Base-by-base conservation (phyloP, 2,888 invertebrate genomes). In the Protodeltote pygarga region DNA sequence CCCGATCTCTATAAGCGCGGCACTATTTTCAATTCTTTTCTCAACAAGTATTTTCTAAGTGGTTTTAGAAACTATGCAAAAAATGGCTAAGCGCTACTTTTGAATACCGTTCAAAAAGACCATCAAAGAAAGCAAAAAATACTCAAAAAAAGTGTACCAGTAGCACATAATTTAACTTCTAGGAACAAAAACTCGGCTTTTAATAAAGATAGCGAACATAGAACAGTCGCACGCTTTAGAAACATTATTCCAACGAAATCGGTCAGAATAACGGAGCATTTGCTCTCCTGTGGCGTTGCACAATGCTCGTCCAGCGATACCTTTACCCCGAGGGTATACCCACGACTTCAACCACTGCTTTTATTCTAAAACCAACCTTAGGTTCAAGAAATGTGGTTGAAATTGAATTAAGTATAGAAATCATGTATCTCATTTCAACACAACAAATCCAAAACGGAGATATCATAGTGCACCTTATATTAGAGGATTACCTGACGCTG, bases 401-500 rank as follows among this genome's bases (percentile, higher is more conserved):
- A 19, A 53, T 46, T 73, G 5, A 49, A 13, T 15, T 53, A 29
- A 53, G 0, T 25, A 8, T 11, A 3, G 5, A 4, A 51, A 73
- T 73, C 67, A 62, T 72, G 77, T 81, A 81, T 83, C 80, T 81
- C 83, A 79, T 86, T 87, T 87, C 85, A 84, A 85, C 86, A 76
- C 67, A 65, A 75, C 70, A 78, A 80, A 68, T 77, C 78, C 77
- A 70, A 75, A 81, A 77, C 75, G 75, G 78, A 83, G 83, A 84
- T 85, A 85, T 83, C 81, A 80, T 78, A 79, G 74, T 73, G 69
- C 71, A 74, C 67, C 52, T 54, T 27, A 47, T 47, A 47, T 52
- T 57, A 48, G 49, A 46, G 25, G 39, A 44, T 46, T 46, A 41
- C 48, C 40, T 57, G 61, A 44, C 66, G 53, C 47, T 57, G 52